Evolutionary conservation across 2,888 invertebrate species (phyloP), one percentile per base, ranked within the genome.

Genomic region (Fragum fragum): DNA sequence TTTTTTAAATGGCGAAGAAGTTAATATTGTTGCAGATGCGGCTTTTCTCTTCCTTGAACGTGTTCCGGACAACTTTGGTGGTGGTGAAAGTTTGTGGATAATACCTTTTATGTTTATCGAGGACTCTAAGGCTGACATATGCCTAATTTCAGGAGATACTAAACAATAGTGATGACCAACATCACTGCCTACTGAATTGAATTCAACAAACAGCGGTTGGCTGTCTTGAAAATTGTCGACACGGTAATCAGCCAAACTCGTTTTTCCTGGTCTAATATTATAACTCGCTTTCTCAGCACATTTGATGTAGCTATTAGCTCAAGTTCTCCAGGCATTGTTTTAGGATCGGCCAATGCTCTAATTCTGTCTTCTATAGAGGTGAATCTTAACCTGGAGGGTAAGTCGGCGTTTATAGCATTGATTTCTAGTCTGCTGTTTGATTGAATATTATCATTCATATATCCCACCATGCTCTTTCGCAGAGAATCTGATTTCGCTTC

Each of bases 41-140:
- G 66, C 66, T 39, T 66, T 66, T 32, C 68, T 21, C 23, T 39
- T 68, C 26, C 68, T 68, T 42, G 68, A 42, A 47, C 68, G 68
- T 7, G 42, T 39, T 68, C 47, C 68, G 3, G 68, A 68, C 47
- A 68, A 42, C 42, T 68, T 68, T 68, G 68, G 68, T 39, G 68
- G 68, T 68, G 42, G 68, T 11, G 68, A 68, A 39, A 68, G 39
- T 68, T 1, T 9, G 21, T 68, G 42, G n/a, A 66, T 66, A 66
- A 66, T 66, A 66, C 36, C 21, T n/a, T 66, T 66, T 29, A 66
- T 66, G n/a, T 68, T n/a, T 29, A 9, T 29, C 32, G 32, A 61
- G 29, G 61, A 29, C 61, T 32, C 57, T n/a, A n/a, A n/a, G n/a
- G n/a, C n/a, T 2, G 57, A 6, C 14, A 2, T 21, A 57, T 21